Percentiles rank a stretch among this genome's conserved stretches.
Conservation (phyloP, 2,113 vertebrate genomes). For the Corapipo altera region DNA sequence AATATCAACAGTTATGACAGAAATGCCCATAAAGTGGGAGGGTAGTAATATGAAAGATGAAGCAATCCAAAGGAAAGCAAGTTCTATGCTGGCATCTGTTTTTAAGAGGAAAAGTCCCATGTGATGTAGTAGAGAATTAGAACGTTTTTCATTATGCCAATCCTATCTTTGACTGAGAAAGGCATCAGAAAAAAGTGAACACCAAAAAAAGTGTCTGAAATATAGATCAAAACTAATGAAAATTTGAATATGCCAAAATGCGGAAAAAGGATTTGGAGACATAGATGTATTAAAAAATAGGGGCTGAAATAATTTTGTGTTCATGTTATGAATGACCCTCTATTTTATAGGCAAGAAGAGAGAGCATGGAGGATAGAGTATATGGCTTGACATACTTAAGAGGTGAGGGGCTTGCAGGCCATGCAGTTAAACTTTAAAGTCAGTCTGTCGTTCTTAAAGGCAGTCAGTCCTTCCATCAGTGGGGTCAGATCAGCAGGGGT, state of each 20-base stretch:
- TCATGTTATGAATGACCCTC: rapidly evolving
- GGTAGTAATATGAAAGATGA: neutral
- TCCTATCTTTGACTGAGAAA: neutral
- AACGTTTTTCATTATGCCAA: neutral
- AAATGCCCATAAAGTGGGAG: neutral
- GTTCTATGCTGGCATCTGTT: neutral
- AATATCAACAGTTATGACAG: neutral
- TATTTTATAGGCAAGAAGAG: neutral
- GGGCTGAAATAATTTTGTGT: neutral
- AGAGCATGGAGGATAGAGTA: neutral
- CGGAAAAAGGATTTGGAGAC: neutral
- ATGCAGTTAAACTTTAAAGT: neutral
- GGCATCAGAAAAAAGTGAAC: neutral
- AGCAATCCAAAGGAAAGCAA: neutral
- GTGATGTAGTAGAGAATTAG: neutral
- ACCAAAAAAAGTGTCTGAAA: neutral
- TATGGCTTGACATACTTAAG: neutral
- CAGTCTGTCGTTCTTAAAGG: no score
- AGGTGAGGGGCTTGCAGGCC: neutral
- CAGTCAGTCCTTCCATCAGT: neutral
- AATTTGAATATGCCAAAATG: neutral
- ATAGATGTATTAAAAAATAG: neutral
- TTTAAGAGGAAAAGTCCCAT: neutral
- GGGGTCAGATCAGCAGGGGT: neutral
- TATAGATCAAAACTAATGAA: neutral